Base-by-base conservation (phyloP, 2,888 invertebrate species). In the Platynereis dumerilii region DNA sequence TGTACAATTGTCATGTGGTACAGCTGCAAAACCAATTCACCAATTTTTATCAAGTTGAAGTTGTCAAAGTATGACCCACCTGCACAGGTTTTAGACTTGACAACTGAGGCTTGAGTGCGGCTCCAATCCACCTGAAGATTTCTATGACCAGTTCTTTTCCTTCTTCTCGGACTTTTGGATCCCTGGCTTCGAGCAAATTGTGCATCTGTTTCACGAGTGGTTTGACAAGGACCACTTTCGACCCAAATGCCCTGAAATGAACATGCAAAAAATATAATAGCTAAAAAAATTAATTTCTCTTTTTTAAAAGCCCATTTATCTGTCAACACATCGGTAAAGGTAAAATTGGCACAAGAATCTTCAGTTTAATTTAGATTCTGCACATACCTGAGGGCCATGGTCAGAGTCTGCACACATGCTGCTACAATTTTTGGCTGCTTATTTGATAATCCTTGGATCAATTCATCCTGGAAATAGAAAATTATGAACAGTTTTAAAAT, bases 381-480 rank as follows among this genome's bases (percentile, higher is more conserved):
- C n/a, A 34, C 62, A 22, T 56, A 60, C 80, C 79, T 90, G 28
- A 97, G 84, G 0, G 93, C 91, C 53, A 90, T 88, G 27, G 91
- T 91, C 7, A 92, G 84, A 0, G 91, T 89, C 5, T 90, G 87
- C 1, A 92, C 88, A 82, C 94, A 95, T 0, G 92, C 95, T 0
- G 92, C 87, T 0, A 95, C 92, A 67, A 95, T 93, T 86, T 96
- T 98, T 0, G 98, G 97, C 84, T 96, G 96, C 84, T 98, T 98
- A 75, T 93, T 93, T 54, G 94, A 92, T 86, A 94, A 91, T 42
- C 97, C 97, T 86, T 96, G 96, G 24, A 95, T 86, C 1, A 98
- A 86, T 83, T 96, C 96, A 73, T 97, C 97, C 78, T 82, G 69
- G 2, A 54, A 61, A 7, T 39, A 22, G 5, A n/a, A 48, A 48